phyloP scores from a whole-genome alignment of 2,113 vertebrate genomes.

The Ceratotherium simum region DNA sequence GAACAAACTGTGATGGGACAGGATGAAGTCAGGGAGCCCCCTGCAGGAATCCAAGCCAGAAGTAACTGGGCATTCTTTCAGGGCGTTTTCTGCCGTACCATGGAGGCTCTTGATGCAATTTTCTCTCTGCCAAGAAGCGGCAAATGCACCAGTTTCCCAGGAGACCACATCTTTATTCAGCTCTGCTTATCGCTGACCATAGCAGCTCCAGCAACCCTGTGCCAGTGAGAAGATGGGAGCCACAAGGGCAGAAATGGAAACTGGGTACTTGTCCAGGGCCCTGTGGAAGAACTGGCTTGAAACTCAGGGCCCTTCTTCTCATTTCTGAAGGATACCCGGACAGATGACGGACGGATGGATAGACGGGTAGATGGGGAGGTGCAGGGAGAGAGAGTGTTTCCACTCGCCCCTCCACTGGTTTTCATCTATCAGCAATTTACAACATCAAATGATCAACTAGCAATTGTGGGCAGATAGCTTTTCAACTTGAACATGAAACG shows the following conservation, averaged over 20 bases:
- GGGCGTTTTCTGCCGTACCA: neutral
- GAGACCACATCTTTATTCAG: neutral
- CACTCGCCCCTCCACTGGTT: neutral
- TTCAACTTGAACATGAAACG: neutral
- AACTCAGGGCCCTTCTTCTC: neutral
- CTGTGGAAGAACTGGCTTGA: neutral
- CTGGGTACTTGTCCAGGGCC: neutral
- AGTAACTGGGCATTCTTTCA: neutral
- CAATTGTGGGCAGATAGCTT: neutral
- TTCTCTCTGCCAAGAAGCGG: neutral
- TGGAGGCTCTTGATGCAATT: neutral
- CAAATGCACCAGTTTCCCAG: neutral
- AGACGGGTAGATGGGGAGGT: no score
- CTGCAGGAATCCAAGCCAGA: neutral
- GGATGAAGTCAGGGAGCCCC: neutral
- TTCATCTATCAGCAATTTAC: neutral
- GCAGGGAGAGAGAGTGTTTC: neutral
- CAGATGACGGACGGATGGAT: neutral
- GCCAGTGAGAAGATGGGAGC: neutral
- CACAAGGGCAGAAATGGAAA: neutral
- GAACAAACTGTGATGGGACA: accelerated
- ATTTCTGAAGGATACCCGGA: neutral
- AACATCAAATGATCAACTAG: neutral
- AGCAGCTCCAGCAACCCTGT: neutral
- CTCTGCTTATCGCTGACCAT: neutral